These are phyloP conservation scores for Sternarchorhynchus goeldii DNA, from an alignment of 2,797 vertebrate genomes.

Conservation along the genomic window DNA sequence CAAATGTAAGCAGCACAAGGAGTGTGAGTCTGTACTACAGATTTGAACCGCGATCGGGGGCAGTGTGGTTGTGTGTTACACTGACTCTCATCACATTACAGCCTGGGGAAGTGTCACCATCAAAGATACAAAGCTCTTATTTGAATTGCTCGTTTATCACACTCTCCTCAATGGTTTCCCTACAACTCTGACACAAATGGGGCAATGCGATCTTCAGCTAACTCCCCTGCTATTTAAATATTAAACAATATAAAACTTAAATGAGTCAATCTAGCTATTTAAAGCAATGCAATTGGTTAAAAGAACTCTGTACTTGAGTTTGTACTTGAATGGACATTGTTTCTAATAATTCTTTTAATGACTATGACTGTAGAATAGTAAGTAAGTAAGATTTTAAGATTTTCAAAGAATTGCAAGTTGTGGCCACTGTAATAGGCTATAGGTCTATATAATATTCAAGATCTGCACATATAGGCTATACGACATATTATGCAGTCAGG, in stretches of 20 bases:
- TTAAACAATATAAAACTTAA: constrained; percentile 77
- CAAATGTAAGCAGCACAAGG: background rate
- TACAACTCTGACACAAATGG: constrained; percentile 88
- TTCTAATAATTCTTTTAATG: constrained; percentile 42
- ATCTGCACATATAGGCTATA: too few species aligned
- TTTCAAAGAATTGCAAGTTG: too few species aligned
- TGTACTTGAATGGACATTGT: constrained; percentile 59
- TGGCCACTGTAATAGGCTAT: too few species aligned
- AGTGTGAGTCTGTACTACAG: background rate
- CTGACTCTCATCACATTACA: constrained; percentile 52
- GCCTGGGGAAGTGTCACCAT: constrained; percentile 62
- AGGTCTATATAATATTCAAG: too few species aligned
- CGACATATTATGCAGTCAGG: too few species aligned
- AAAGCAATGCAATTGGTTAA: constrained; percentile 68
- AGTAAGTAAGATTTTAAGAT: too few species aligned
- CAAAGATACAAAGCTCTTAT: constrained; percentile 66
- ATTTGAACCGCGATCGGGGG: constrained; percentile 39
- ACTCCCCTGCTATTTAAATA: constrained; percentile 79
- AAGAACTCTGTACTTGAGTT: constrained; percentile 58
- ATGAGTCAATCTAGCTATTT: constrained; percentile 72
- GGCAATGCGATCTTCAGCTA: constrained; percentile 81
- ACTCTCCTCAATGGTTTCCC: constrained; percentile 81
- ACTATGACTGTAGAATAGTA: background rate
- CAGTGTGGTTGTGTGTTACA: constrained; percentile 45
- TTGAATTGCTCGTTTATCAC: constrained; percentile 70